phyloP scores from a whole-genome alignment of 1,140 invertebrate species.

The Ruditapes philippinarum region DNA sequence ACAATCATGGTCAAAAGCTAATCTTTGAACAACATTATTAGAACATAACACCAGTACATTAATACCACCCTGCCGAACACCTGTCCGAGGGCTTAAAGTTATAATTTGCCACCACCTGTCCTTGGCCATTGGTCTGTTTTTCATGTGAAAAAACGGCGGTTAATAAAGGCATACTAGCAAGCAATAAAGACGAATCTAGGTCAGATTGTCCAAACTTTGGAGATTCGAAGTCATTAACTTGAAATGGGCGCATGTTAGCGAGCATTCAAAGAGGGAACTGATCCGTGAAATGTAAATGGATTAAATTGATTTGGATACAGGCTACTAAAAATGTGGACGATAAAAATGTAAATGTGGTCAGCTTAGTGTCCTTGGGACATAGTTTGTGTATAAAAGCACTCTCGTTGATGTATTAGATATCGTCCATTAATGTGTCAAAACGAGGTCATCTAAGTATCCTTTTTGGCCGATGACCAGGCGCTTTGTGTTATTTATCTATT shows the following conservation, averaged over 20 bases:
- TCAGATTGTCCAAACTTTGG: not conserved
- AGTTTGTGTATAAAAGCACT: not conserved
- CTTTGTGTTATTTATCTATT: too few relatives aligned
- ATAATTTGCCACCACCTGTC: not conserved
- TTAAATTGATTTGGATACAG: not conserved
- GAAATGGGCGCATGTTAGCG: not conserved
- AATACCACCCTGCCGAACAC: conserved; percentile 16
- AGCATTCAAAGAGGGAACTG: not conserved
- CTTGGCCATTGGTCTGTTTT: not conserved
- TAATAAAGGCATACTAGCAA: not conserved
- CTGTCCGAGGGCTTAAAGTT: not conserved
- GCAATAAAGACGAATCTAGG: conserved; percentile 10
- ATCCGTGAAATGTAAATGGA: conserved; percentile 13
- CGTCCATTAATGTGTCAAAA: not conserved
- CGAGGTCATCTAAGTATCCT: not conserved
- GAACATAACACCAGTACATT: too few relatives aligned
- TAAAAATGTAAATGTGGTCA: conserved; percentile 14
- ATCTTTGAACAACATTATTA: too few relatives aligned
- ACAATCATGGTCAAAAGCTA: too few relatives aligned
- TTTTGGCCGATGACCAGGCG: too few relatives aligned
- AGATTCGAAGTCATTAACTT: not conserved
- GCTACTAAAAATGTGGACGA: not conserved
- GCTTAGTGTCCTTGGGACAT: conserved; percentile 1
- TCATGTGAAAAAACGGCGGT: not conserved
- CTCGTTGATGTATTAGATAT: not conserved